Base-by-base conservation (phyloP, 2,888 invertebrate species). In the Agrochola lychnidis region DNA sequence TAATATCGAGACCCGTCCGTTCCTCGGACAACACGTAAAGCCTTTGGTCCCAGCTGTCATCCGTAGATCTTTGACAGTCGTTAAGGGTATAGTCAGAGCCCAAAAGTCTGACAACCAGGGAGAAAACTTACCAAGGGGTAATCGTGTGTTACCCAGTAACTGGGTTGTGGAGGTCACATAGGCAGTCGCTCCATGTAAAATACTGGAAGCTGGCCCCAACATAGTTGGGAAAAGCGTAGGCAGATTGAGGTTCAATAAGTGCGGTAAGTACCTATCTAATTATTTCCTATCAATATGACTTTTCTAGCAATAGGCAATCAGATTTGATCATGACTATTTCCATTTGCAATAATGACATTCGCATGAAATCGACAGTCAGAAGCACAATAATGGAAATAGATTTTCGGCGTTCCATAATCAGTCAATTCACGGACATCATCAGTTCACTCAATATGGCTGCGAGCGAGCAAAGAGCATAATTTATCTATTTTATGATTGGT, bases 401-500 rank as follows among this genome's bases (percentile, higher is more conserved):
- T 71, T 78, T 68, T 63, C 48, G 25, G 1, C 62, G 61, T 74
- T 73, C 70, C 70, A 9, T 69, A 73, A 79, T 70, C 81, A 75
- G 81, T 70, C 78, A 78, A 89, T 81, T 84, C 78, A 56, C 51
- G 73, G 66, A 71, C 75, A 75, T 78, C 81, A 85, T 83, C 80
- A 81, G 51, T 64, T 63, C 10, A 75, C 76, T 79, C 70, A 85
- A 84, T 87, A 82, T 82, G 86, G 81, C 68, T 66, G 78, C 73
- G 73, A 73, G 73, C 53, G 78, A 77, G 81, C 76, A 72, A 70
- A 75, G 70, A 83, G 62, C 70, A 73, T 70, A 82, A 78, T 74
- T 84, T 53, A 63, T 73, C 71, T 79, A 82, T 83, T 89, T 87
- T 86, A 89, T 89, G 81, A 89, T 87, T 87, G 81, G 78, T 83